phyloP scores from a whole-genome alignment of 2,888 invertebrate genomes.

The Thereva unica region DNA sequence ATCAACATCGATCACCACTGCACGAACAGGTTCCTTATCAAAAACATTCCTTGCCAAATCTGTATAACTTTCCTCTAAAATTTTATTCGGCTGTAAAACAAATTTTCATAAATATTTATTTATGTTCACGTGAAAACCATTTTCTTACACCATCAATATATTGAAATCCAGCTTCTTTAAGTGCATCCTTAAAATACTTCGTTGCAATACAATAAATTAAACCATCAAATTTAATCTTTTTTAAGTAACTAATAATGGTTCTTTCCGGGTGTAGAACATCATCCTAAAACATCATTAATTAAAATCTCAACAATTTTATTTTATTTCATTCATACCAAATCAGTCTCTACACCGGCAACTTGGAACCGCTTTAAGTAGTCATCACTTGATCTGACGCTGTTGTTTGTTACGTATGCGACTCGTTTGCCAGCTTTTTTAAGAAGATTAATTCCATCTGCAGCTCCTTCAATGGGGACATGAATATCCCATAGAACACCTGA shows the following conservation, averaged over 20 bases:
- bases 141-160: conserved; percentile 54
- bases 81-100: conserved; percentile 46
- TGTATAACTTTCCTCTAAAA: conserved; percentile 47
- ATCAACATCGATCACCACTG: conserved; percentile 60
- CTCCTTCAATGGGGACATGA: conserved; percentile 49
- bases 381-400: conserved; percentile 51
- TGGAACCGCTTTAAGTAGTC: conserved; percentile 48
- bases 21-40: conserved; percentile 56
- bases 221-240: conserved; percentile 58
- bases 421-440: conserved; percentile 57
- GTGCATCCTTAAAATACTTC: conserved; percentile 49
- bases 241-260: conserved; percentile 59
- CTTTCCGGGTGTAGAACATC: conserved; percentile 57
- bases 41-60: conserved; percentile 46
- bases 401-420: conserved; percentile 57
- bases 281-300: conserved; percentile 34
- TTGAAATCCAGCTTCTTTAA: conserved; percentile 58
- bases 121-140: background rate
- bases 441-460: conserved; percentile 51
- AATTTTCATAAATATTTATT: background rate
- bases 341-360: conserved; percentile 46
- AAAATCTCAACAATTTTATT: conserved; percentile 1
- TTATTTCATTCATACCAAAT: conserved; percentile 44
- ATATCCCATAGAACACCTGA: conserved; percentile 60
- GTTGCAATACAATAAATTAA: conserved; percentile 59